Base-by-base conservation (phyloP, 2,888 invertebrate genomes). In the Caenorhabditis sp. region DNA sequence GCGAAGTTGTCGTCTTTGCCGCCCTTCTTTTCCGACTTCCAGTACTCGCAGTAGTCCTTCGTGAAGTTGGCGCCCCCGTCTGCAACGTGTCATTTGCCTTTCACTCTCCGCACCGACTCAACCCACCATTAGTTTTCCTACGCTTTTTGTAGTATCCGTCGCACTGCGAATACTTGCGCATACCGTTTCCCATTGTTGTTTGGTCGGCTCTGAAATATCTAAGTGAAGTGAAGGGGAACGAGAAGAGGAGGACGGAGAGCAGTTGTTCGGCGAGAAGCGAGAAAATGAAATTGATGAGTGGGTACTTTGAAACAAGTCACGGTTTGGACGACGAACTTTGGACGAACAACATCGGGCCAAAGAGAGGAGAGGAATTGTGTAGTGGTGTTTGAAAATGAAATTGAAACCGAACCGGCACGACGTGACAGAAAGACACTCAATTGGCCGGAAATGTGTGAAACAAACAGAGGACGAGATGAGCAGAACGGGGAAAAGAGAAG, bases 101-200 rank as follows among this genome's bases (percentile, higher is more conserved):
- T 37, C 53, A 35, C 15, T 8, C 9, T 27, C 43, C 15, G 7
- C 41, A 15, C 13, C 22, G 17, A 26, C 56, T 11, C 22, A 27
- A 53, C 13, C 15, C 15, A 70, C 75, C 70, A 46, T 70, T 63
- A 53, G 50, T 58, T 58, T 58, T 76, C 48, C 75, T 70, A 2
- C 75, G 56, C n/a, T 58, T 56, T 24, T 76, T 76, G 59, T 76
- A 76, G 35, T 70, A 76, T n/a, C 45, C 75, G 46, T 76, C 75
- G 39, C 75, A 76, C 24, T 59, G 70, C 22, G 75, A 76, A 17
- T 76, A 76, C 22, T 76, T 76, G 27, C 70, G 35, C 75, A 76
- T 76, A 58, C 75, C 75, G 53, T 76, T 76, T 63, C 75, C 75
- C 75, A 76, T 76, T 39, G 32, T 32, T 45, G n/a, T n/a, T n/a